Evolutionary conservation across 2,113 vertebrate genomes (phyloP), one percentile per base, ranked within the genome.

Genomic region (Leiothrix lutea): DNA sequence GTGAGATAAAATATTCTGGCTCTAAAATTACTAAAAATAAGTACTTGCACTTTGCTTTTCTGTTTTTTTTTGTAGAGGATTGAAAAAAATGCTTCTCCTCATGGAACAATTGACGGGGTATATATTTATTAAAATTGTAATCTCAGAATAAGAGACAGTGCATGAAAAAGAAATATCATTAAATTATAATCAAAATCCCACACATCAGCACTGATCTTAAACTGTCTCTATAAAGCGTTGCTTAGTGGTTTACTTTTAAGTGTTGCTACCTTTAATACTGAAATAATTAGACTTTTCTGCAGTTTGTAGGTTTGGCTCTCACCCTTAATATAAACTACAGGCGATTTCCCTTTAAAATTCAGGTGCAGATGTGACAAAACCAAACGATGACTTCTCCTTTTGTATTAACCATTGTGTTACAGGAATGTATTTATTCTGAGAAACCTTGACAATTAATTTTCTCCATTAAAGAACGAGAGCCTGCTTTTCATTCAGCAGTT

Each of bases 401-500:
- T 84, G 12, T 57, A 33, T 95, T 87, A 89, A 79, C 56, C n/a
- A 48, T 42, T 47, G 28, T 24, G 16, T 86, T 85, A 65, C 33
- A 88, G 69, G 82, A 90, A 64, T 75, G 16, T 77, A 31, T 95
- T 95, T 90, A 61, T 80, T 91, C 87, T 72, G 14, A 58, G 48
- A 91, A 86, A 71, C 79, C 35, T 45, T 71, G 73, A 84, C 50
- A 60, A 51, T 85, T 77, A 36, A 73, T 95, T 95, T 92, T 72
- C 96, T 80, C 67, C 61, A 71, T 96, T 86, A 95, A 88, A 85
- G 67, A 85, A 40, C 70, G 94, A 81, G 88, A 91, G 45, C 26
- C 47, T 72, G 56, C 88, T 92, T 97, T 96, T 94, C 70, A 51
- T 86, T 78, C 61, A 90, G 61, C 20, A 14, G 36, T 77, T 50